Conservation (phyloP, 2,797 vertebrate genomes). For the Aselliscus stoliczkanus region DNA sequence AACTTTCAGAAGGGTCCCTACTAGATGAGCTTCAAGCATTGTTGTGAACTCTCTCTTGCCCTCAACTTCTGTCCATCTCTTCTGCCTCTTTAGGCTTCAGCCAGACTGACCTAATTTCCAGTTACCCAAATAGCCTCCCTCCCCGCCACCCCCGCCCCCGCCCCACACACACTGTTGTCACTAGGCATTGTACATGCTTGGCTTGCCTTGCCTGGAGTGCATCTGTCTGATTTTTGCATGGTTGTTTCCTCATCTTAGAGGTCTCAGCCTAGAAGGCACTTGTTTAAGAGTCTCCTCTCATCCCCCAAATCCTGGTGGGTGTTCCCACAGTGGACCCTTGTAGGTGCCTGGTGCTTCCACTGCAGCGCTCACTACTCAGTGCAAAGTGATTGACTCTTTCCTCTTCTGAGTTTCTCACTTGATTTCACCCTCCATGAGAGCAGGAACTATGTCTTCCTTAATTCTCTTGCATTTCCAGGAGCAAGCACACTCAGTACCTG, state of each 20-base stretch:
- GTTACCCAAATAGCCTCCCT: no score
- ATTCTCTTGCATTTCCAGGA: not conserved
- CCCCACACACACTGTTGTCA: no score
- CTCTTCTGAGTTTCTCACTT: not conserved
- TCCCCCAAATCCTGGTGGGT: not conserved
- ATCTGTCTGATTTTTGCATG: not conserved
- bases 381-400: not conserved
- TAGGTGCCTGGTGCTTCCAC: accelerated
- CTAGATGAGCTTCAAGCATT: not conserved
- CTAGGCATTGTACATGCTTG: not conserved
- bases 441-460: not conserved
- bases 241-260: not conserved
- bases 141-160: no score
- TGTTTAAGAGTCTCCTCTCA: not conserved
- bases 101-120: not conserved
- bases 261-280: not conserved
- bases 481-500: not conserved
- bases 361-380: not conserved
- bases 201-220: not conserved
- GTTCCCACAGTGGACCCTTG: accelerated
- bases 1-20: not conserved
- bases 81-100: not conserved
- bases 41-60: accelerated
- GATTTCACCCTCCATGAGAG: not conserved
- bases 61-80: not conserved